phyloP scores from a whole-genome alignment of 2,888 invertebrate species.

The Sinopyrophorus schimmeli region DNA sequence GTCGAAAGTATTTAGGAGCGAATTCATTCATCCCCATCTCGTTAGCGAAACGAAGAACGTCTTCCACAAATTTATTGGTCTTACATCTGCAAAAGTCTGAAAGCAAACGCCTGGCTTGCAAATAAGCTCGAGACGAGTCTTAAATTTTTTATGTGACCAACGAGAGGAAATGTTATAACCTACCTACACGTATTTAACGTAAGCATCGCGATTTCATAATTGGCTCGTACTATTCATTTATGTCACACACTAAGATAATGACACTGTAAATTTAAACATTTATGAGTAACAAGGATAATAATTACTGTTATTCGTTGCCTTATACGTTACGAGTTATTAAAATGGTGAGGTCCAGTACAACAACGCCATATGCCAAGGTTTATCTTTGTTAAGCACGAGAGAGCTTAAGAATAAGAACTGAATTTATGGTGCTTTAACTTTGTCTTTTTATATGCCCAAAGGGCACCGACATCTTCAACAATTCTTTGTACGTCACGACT shows the following conservation, averaged over 20 bases:
- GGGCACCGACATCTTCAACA: too few relatives aligned
- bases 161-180: slow-evolving; percentile 14
- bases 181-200: slow-evolving; percentile 12
- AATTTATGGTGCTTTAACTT: too few relatives aligned
- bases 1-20: slow-evolving; percentile 17
- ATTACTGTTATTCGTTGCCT: slow-evolving; percentile 14
- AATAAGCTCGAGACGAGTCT: slow-evolving; percentile 15
- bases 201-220: slow-evolving; percentile 7
- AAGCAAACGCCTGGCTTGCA: slow-evolving; percentile 26
- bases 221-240: slow-evolving; percentile 14
- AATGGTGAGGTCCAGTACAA: not conserved
- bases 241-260: slow-evolving; percentile 19
- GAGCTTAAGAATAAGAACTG: not conserved
- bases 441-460: too few relatives aligned
- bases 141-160: slow-evolving; percentile 13
- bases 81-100: slow-evolving; percentile 26
- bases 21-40: slow-evolving; percentile 24
- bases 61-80: slow-evolving; percentile 26
- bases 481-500: too few relatives aligned
- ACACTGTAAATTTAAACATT: slow-evolving; percentile 19
- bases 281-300: slow-evolving; percentile 20
- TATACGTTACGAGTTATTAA: slow-evolving; percentile 11
- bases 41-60: slow-evolving; percentile 19
- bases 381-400: not conserved
- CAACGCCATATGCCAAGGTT: slow-evolving; percentile 1